Percentiles rank a stretch among this genome's conserved stretches.
These are phyloP conservation scores for Fistularia tabacaria DNA, from an alignment of 2,797 vertebrate species.

Conservation along the genomic window DNA sequence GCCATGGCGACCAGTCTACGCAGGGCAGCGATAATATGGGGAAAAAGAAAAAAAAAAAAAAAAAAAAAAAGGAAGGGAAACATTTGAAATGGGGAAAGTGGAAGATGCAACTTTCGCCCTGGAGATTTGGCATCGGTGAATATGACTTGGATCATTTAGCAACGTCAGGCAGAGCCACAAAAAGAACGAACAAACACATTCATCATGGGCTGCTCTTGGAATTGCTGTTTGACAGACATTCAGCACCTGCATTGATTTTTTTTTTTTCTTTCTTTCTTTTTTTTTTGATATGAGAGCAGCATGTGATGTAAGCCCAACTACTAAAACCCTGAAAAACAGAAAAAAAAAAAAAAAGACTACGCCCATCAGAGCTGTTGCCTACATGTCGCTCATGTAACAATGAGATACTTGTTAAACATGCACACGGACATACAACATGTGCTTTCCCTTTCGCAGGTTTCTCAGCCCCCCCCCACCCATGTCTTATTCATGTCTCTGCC, in stretches of 20 bases:
- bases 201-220: constrained; percentile 15
- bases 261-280: constrained; percentile 6
- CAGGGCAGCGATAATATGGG: constrained; percentile 22
- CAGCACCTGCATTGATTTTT: constrained; percentile 38
- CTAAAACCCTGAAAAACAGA: constrained; percentile 19
- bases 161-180: constrained; percentile 23
- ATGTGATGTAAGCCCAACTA: constrained; percentile 22
- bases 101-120: constrained; percentile 10
- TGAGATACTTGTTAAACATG: constrained; percentile 18
- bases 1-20: constrained; percentile 17
- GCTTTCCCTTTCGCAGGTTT: constrained; percentile 36
- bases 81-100: constrained; percentile 14
- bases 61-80: constrained; percentile 14
- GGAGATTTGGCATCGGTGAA: constrained; percentile 19
- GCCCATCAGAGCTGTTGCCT: constrained; percentile 32
- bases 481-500: constrained; percentile 59
- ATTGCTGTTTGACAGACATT: constrained; percentile 39
- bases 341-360: background rate
- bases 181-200: constrained; percentile 13
- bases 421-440: constrained; percentile 35
- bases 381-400: constrained; percentile 21
- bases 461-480: constrained; percentile 28
- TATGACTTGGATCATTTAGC: constrained; percentile 24
- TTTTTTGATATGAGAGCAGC: constrained; percentile 30
- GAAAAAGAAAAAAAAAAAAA: constrained; percentile 6